phyloP scores from a whole-genome alignment of 1,140 invertebrate species.

The Stegodyphus dumicola region DNA sequence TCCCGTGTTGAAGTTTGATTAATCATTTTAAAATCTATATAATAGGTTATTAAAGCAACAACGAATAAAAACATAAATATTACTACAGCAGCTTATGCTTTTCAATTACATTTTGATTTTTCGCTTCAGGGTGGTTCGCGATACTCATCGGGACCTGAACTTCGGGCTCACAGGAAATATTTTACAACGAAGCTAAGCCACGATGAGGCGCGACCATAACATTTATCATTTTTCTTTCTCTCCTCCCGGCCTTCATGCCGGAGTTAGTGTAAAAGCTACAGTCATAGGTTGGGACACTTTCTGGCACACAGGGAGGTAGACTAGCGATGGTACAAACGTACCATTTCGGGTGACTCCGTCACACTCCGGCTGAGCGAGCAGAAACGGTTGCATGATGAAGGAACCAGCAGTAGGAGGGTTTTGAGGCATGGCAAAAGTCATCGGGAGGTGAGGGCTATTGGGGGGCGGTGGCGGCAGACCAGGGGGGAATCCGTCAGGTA shows the following conservation, averaged over 20 bases:
- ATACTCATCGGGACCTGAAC: slow-evolving; percentile 39
- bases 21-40: slow-evolving; percentile 58
- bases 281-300: slow-evolving; percentile 83
- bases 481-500: slow-evolving; percentile 19
- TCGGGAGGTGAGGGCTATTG: slow-evolving; percentile 63
- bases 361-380: slow-evolving; percentile 75
- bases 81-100: slow-evolving; percentile 34
- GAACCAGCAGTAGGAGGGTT: slow-evolving; percentile 65
- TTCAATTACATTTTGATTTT: slow-evolving; percentile 56
- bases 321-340: slow-evolving; percentile 83
- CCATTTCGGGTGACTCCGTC: slow-evolving; percentile 60
- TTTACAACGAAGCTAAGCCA: slow-evolving; percentile 47
- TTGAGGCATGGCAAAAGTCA: slow-evolving; percentile 67
- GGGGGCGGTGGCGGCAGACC: slow-evolving; percentile 49
- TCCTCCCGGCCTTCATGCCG: slow-evolving; percentile 74
- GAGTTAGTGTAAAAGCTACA: slow-evolving; percentile 90
- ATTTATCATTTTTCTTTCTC: slow-evolving; percentile 11
- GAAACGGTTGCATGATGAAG: slow-evolving; percentile 86
- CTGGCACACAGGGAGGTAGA: slow-evolving; percentile 89
- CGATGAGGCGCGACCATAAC: slow-evolving; percentile 41
- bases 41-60: slow-evolving; percentile 56
- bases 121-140: slow-evolving; percentile 26
- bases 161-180: slow-evolving; percentile 55
- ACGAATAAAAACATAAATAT: slow-evolving; percentile 59
- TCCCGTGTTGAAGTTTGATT: slow-evolving; percentile 18